Evolutionary conservation across 2,113 vertebrate genomes (phyloP).

Genomic region (Scopus umbretta): DNA sequence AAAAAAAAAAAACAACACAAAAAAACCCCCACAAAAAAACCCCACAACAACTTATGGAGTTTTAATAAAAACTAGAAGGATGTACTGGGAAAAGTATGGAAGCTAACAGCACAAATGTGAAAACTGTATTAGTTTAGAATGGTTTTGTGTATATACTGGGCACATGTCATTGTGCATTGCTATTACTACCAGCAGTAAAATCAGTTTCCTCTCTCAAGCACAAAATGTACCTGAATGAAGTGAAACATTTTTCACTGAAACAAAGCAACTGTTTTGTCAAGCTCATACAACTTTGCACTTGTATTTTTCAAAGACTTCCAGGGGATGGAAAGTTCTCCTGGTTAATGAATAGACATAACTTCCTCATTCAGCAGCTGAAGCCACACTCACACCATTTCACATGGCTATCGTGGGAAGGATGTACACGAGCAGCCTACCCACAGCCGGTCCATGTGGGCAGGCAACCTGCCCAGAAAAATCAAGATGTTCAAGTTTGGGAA

Average conservation of each 20-base stretch:
- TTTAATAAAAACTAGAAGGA: not conserved
- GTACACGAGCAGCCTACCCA: not conserved
- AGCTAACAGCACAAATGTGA: not conserved
- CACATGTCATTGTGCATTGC: not conserved
- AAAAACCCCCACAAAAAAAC: no score
- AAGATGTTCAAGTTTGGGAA: not conserved
- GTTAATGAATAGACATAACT: not conserved
- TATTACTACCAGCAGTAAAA: not conserved
- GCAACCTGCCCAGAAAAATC: not conserved
- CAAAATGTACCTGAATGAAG: not conserved
- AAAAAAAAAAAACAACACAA: rapidly evolving
- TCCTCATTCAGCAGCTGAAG: not conserved
- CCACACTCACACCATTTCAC: not conserved
- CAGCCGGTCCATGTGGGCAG: not conserved
- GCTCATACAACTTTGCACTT: not conserved
- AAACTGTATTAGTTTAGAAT: not conserved
- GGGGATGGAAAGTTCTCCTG: not conserved
- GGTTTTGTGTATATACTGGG: not conserved
- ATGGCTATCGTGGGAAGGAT: not conserved
- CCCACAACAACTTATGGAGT: not conserved
- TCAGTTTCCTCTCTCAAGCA: not conserved
- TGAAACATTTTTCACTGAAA: not conserved
- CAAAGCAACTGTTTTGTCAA: not conserved
- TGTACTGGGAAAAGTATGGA: not conserved
- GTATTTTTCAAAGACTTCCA: not conserved